These are phyloP conservation scores for Eueides isabella DNA, from an alignment of 1,140 invertebrate species.

Conservation along the genomic window DNA sequence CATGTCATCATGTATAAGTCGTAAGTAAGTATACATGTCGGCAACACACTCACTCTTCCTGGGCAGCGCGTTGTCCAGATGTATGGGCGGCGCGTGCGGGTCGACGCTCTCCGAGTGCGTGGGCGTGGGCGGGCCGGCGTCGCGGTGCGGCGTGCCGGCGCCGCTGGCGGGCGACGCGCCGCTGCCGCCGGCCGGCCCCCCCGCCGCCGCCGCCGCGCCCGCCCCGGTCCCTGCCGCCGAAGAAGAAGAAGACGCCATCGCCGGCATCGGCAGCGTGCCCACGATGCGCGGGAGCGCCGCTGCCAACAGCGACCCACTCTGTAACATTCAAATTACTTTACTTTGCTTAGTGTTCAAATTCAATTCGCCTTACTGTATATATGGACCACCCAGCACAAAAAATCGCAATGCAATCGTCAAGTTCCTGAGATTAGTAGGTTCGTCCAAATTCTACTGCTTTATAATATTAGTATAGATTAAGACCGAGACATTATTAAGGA, in stretches of 20 bases:
- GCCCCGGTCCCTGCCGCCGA: constrained; percentile 35
- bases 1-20: no score
- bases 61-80: constrained; percentile 72
- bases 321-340: not conserved
- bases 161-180: constrained; percentile 48
- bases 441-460: no score
- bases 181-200: constrained; percentile 19
- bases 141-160: constrained; percentile 62
- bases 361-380: no score
- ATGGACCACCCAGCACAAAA: no score
- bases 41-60: constrained; percentile 73
- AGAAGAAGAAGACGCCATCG: constrained; percentile 43
- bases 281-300: constrained; percentile 88
- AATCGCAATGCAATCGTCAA: no score
- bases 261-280: constrained; percentile 80
- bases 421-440: no score
- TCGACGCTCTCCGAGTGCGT: constrained; percentile 79
- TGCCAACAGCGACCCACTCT: constrained; percentile 81
- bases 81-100: constrained; percentile 70
- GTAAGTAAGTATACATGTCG: not conserved
- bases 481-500: no score
- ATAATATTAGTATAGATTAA: no score
- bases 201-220: constrained; percentile 27
- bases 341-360: no score
- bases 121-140: constrained; percentile 82